Evolutionary conservation across 2,888 invertebrate species (phyloP), one percentile per base, ranked within the genome.

Genomic region (Drosophila mimetica): DNA sequence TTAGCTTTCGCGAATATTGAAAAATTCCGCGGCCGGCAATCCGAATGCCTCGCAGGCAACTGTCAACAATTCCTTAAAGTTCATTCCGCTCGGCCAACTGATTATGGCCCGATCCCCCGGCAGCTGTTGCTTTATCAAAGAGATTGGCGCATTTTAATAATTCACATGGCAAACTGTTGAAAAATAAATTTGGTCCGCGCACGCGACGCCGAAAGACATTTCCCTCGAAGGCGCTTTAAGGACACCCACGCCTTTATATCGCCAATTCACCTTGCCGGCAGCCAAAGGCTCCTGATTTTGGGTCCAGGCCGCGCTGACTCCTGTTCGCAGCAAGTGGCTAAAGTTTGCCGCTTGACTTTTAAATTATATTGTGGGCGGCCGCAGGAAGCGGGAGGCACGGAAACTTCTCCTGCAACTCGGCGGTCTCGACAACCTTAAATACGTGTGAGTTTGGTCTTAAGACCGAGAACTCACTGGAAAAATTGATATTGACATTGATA

Each of bases 311-410:
- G 30, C 47, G 13, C 9, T 14, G 28, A 9, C 36, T 64, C 53
- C 34, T 13, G 34, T 41, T 61, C 30, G 37, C 51, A 65, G 54
- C 54, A 63, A 83, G 64, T 53, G 69, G 51, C 79, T 81, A 70
- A 81, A 85, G 63, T 81, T 84, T 61, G 47, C 47, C 64, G 53
- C 18, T 66, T 63, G 65, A 79, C 72, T 86, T 77, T 77, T 71
- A 71, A 80, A 75, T 83, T 75, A 59, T 64, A 42, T 81, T 64
- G 75, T 42, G 55, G 52, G 54, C 30, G 60, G 32, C 36, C 53
- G 20, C 34, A 14, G 47, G 16, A n/a, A n/a, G n/a, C n/a, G 28
- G 48, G 52, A 34, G 41, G 53, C 53, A 14, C 8, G 20, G 28
- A 70, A 82, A 84, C 78, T 86, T 81, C 53, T 52, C 50, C 55